Evolutionary conservation across 2,888 invertebrate genomes (phyloP).

Genomic region (Furcula furcula): DNA sequence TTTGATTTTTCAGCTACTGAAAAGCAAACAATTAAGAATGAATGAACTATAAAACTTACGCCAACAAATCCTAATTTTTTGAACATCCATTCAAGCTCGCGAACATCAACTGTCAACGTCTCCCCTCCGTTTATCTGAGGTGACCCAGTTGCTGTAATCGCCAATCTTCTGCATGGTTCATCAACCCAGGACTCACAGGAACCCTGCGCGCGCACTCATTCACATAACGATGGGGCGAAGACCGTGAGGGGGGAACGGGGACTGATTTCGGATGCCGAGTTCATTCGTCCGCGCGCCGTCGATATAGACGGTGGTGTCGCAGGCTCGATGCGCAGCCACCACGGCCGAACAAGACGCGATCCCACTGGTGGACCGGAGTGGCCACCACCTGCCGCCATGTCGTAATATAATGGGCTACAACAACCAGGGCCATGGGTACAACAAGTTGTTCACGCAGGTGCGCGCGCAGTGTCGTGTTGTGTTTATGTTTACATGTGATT

Average conservation of each 20-base stretch:
- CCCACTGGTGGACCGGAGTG: conserved; percentile 76
- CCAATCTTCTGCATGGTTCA: conserved; percentile 36
- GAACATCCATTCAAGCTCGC: conserved; percentile 28
- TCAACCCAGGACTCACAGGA: conserved; percentile 25
- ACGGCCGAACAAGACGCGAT: conserved; percentile 78
- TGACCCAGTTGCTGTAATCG: conserved; percentile 51
- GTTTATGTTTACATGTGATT: conserved; percentile 24
- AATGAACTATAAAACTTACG: background rate
- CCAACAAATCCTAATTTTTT: conserved; percentile 3
- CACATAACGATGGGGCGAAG: conserved; percentile 31
- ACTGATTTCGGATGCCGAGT: conserved; percentile 18
- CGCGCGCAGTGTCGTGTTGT: conserved; percentile 40
- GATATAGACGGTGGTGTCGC: conserved; percentile 46
- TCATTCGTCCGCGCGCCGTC: conserved; percentile 48
- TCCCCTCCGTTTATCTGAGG: conserved; percentile 33
- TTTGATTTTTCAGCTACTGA: too few species aligned
- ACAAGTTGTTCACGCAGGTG: conserved; percentile 92
- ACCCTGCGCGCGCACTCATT: conserved; percentile 73
- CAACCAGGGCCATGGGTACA: conserved; percentile 89
- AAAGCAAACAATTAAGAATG: too few species aligned
- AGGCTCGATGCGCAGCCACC: conserved; percentile 51
- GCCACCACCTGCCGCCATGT: conserved; percentile 80
- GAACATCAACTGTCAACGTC: conserved; percentile 12
- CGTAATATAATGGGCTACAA: conserved; percentile 90
- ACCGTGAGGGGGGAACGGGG: conserved; percentile 18